Conservation (phyloP, 2,797 vertebrate species). For the Eospalax fontanierii region DNA sequence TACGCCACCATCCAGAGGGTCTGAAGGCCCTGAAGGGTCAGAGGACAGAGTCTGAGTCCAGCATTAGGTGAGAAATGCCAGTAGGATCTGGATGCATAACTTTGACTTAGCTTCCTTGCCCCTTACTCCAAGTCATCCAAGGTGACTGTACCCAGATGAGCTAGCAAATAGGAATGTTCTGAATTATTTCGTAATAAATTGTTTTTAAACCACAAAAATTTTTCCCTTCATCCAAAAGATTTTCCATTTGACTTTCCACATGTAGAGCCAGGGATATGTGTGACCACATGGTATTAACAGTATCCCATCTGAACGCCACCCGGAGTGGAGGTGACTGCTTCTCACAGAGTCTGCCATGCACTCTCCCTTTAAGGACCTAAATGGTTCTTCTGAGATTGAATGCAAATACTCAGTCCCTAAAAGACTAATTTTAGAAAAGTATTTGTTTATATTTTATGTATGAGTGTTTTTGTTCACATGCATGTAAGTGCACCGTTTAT, state of each 20-base stretch:
- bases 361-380: background rate
- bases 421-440: background rate
- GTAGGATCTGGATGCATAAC: background rate
- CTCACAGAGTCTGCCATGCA: background rate
- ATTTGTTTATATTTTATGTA: too few relatives aligned
- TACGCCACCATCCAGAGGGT: fast-evolving
- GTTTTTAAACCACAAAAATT: background rate
- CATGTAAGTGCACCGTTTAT: too few relatives aligned
- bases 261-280: too few relatives aligned
- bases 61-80: background rate
- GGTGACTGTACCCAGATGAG: background rate
- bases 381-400: background rate
- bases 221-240: background rate
- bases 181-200: background rate
- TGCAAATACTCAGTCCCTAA: background rate
- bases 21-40: background rate
- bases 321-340: background rate
- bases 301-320: background rate
- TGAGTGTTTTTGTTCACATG: too few relatives aligned
- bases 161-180: background rate
- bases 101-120: background rate
- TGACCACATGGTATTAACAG: background rate
- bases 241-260: constrained; percentile 28
- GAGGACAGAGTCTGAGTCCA: background rate
- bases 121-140: background rate